Evolutionary conservation across 92 coral and sea anemone species (phyloP).

Genomic region (Epizoanthus stellaris): DNA sequence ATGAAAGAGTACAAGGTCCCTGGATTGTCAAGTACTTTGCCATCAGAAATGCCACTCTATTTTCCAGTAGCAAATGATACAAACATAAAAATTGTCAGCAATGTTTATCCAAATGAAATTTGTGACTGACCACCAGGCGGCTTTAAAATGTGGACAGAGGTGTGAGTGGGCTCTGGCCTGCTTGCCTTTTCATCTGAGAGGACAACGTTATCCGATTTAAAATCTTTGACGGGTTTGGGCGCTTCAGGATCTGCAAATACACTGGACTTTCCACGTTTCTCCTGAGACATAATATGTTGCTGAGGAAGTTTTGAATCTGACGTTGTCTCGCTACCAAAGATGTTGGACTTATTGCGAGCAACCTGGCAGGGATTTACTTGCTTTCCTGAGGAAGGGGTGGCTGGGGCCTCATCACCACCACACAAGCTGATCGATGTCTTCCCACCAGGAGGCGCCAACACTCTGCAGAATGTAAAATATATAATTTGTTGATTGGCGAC

Average conservation of each 20-base stretch:
- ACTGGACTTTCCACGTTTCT: constrained; percentile 83
- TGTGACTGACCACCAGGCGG: constrained; percentile 96
- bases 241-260: constrained; percentile 66
- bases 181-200: constrained; percentile 9
- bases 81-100: background rate
- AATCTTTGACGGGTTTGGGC: constrained; percentile 27
- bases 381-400: constrained; percentile 11
- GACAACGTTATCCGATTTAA: constrained; percentile 25
- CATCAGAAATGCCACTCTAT: background rate
- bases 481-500: too few species aligned
- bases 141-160: constrained; percentile 78
- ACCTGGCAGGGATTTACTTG: constrained; percentile 84
- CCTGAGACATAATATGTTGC: constrained; percentile 72
- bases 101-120: constrained; percentile 79
- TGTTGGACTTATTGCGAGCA: constrained; percentile 86
- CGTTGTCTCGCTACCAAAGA: constrained; percentile 66
- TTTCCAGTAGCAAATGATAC: background rate
- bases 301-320: constrained; percentile 27
- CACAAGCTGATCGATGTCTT: constrained; percentile 84
- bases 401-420: constrained; percentile 59
- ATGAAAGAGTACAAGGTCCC: too few species aligned
- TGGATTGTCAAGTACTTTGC: background rate
- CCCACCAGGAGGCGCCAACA: constrained; percentile 99
- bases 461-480: constrained; percentile 47
- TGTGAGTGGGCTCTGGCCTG: constrained; percentile 39